These are phyloP conservation scores for Coreius guichenoti DNA, from an alignment of 2,797 vertebrate species.

Conservation along the genomic window DNA sequence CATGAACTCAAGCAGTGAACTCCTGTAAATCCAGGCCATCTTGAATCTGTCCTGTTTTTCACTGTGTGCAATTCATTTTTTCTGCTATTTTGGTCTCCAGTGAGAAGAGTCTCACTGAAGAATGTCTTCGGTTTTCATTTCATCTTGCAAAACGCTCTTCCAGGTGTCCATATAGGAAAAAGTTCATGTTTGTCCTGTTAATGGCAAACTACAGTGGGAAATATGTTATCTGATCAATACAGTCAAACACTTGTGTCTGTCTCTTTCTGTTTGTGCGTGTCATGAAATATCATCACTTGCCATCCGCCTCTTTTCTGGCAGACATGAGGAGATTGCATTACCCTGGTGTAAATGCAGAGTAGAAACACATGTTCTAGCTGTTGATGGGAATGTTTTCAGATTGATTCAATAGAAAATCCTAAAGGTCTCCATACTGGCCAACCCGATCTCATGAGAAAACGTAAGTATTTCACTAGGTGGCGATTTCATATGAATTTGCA, in stretches of 20 bases:
- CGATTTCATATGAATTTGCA: neutral
- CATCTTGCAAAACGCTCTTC: conserved; percentile 13
- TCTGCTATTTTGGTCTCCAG: conserved; percentile 16
- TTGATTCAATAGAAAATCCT: conserved; percentile 37
- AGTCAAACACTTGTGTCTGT: conserved; percentile 9
- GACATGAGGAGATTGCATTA: conserved; percentile 31
- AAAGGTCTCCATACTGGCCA: neutral
- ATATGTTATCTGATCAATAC: conserved; percentile 27
- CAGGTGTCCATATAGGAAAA: conserved; percentile 18
- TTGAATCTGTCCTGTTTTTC: conserved; percentile 24
- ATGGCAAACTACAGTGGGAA: conserved; percentile 1
- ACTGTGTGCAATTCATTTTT: conserved; percentile 12
- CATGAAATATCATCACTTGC: conserved; percentile 41
- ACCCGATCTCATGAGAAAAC: conserved; percentile 22
- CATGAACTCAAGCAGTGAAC: conserved; percentile 37
- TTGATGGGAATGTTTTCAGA: conserved; percentile 5
- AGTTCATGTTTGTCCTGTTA: neutral
- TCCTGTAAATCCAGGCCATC: neutral
- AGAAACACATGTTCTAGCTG: conserved; percentile 49
- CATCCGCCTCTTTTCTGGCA: conserved; percentile 28
- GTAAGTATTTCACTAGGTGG: neutral
- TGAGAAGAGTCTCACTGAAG: conserved; percentile 10
- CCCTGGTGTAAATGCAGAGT: conserved; percentile 32
- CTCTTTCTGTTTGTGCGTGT: neutral
- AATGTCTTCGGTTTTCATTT: conserved; percentile 19